phyloP scores from a whole-genome alignment of 2,888 invertebrate genomes.

The Acleris literana region DNA sequence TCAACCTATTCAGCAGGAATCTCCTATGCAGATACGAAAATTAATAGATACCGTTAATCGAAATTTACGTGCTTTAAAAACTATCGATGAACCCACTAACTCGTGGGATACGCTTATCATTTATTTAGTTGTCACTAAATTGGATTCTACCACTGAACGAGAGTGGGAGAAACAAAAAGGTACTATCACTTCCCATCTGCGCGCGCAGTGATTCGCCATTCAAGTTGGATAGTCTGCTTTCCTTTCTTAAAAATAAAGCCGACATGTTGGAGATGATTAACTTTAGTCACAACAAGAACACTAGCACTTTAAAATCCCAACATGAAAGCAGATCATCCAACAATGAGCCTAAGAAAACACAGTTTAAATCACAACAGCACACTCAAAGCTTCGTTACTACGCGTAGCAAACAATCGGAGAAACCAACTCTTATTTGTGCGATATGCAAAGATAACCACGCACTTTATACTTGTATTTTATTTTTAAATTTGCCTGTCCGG shows the following conservation, averaged over 20 bases:
- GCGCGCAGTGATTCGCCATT: neutral
- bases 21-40: conserved; percentile 1
- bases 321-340: no score
- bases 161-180: conserved; percentile 21
- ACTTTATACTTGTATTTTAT: neutral
- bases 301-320: neutral
- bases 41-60: conserved; percentile 14
- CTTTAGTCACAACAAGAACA: neutral
- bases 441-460: neutral
- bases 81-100: conserved; percentile 7
- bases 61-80: conserved; percentile 20
- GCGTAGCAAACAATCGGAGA: neutral
- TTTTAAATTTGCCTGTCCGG: neutral
- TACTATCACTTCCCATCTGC: neutral
- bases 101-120: conserved; percentile 24
- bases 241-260: neutral
- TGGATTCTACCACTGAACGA: conserved; percentile 7
- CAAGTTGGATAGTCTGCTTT: neutral
- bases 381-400: neutral
- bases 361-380: neutral
- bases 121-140: conserved; percentile 8
- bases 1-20: conserved; percentile 7
- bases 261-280: neutral
- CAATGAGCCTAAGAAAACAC: no score
- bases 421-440: neutral